phyloP scores from a whole-genome alignment of 1,140 invertebrate species.

The Drosophila pectinifera region DNA sequence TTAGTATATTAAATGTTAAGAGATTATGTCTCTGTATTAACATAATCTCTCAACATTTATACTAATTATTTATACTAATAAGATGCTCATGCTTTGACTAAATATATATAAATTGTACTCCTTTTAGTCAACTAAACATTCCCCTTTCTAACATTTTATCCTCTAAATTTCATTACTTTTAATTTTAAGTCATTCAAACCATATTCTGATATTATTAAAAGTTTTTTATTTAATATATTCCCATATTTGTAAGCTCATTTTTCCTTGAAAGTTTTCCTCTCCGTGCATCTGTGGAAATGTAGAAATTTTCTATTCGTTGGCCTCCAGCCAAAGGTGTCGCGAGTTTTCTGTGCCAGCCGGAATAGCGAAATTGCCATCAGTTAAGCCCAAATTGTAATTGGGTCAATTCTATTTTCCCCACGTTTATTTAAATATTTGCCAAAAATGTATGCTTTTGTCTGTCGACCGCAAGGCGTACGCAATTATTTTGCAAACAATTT shows the following conservation, averaged over 20 bases:
- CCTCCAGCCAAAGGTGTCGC: conserved; percentile 65
- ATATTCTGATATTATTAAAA: no score
- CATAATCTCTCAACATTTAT: no score
- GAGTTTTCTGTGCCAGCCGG: conserved; percentile 54
- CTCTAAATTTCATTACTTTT: neutral
- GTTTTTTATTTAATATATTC: no score
- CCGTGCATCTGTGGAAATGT: neutral
- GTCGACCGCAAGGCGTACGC: conserved; percentile 68
- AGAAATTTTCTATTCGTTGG: conserved; percentile 42
- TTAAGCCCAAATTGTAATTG: conserved; percentile 72
- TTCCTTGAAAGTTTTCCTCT: neutral
- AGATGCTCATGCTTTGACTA: neutral
- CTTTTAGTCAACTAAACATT: neutral
- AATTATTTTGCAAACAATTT: conserved; percentile 78
- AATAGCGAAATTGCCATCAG: conserved; percentile 76
- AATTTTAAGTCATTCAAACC: neutral
- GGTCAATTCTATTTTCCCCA: conserved; percentile 66
- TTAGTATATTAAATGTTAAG: no score
- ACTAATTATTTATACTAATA: no score
- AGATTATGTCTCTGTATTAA: no score
- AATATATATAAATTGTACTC: no score
- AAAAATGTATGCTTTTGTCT: conserved; percentile 47
- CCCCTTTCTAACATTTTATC: neutral
- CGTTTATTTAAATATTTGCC: conserved; percentile 64
- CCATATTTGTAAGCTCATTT: neutral